Percentiles rank a stretch among this genome's conserved stretches.
phyloP scores from a whole-genome alignment of 1,140 invertebrate genomes.

The Lamellibrachia luymesi region DNA sequence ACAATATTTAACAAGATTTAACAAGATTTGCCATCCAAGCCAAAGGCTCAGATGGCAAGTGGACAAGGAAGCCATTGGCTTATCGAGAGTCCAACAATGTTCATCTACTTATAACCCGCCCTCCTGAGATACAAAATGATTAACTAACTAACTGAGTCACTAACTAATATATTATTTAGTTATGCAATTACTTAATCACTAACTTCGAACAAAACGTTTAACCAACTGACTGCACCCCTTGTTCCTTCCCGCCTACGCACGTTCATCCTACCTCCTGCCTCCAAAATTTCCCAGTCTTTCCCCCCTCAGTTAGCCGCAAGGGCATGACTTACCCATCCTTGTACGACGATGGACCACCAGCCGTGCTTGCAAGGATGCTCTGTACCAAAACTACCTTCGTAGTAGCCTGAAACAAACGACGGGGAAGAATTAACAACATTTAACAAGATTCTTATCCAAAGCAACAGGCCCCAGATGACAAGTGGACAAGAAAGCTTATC shows the following conservation, averaged over 20 bases:
- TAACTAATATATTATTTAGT: too few relatives aligned
- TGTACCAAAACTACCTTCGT: background rate
- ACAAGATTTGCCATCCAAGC: too few relatives aligned
- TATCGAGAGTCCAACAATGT: too few relatives aligned
- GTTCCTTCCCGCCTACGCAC: background rate
- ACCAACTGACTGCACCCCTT: background rate
- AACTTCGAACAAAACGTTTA: background rate
- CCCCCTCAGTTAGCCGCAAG: background rate
- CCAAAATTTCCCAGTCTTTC: slow-evolving; percentile 8
- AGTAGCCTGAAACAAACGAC: background rate
- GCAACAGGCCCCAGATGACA: too few relatives aligned
- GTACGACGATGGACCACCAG: slow-evolving; percentile 12
- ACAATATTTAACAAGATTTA: too few relatives aligned
- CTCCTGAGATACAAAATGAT: too few relatives aligned
- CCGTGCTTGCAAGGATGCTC: slow-evolving; percentile 13
- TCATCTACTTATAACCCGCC: too few relatives aligned
- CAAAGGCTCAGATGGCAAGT: too few relatives aligned
- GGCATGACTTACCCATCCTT: slow-evolving; percentile 13
- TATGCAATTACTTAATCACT: background rate
- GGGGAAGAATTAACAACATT: background rate
- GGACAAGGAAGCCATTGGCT: too few relatives aligned
- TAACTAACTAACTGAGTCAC: too few relatives aligned
- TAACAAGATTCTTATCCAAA: too few relatives aligned
- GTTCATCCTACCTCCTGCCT: background rate
- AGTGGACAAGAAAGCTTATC: too few relatives aligned